Evolutionary conservation across 1,140 invertebrate species (phyloP), one percentile per base, ranked within the genome.

Genomic region (Samia ricini): DNA sequence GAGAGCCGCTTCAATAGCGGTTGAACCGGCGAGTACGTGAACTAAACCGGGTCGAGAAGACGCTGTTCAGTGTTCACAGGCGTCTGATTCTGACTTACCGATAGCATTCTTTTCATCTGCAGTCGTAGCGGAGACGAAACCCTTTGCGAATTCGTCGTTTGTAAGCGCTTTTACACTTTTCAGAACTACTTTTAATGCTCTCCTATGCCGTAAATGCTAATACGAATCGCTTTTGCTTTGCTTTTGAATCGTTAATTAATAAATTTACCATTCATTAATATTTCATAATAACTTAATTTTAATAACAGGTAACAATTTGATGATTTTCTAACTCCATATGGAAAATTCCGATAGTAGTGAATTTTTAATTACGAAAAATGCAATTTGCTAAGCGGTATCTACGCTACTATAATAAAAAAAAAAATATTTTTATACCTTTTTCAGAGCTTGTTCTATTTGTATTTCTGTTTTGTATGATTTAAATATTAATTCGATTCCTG

Each of bases 1-100:
- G 60, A 66, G 65, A 61, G 66, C 26, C 66, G 61, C 66, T 73
- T 51, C 62, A 54, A 56, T 49, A 23, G 7, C 42, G 57, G 8
- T 26, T 20, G 12, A 29, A 29, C 2, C 18, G 18, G 24, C 18
- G 36, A 54, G 56, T 61, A 71, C 76, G 67, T 72, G 74, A 78
- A 73, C 59, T 56, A 56, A 81, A 78, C 76, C 72, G 58, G 72
- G 78, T 76, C 74, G 66, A 65, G 66, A 62, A 69, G 64, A 64
- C 36, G 64, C 61, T 66, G 63, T 63, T 60, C 29, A 64, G 59
- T 66, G 63, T 63, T 60, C 29, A 64, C 72, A 64, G 57, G 36
- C 42, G 33, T 8, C 48, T 52, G 62, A 62, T 74, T 71, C 66
- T 48, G 62, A 68, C 69, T 56, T 23, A 60, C 23, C 24, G 64